A percentile compares a stretch with the other conserved stretches of the same genome.
These are phyloP conservation scores for Pangasius krempfi DNA, from an alignment of 2,797 vertebrate genomes.

Conservation along the genomic window DNA sequence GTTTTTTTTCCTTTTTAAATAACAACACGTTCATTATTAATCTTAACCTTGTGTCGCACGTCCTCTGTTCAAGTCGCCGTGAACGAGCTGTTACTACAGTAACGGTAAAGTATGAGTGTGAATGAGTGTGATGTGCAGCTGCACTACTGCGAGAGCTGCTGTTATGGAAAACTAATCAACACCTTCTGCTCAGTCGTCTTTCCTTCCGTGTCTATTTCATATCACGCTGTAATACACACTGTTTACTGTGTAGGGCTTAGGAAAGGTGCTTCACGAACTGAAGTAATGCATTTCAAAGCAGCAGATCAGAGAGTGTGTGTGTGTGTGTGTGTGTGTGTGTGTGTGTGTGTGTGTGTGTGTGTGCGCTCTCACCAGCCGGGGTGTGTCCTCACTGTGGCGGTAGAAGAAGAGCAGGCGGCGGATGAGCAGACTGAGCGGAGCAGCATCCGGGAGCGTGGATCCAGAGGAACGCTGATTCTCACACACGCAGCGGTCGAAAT, in stretches of 20 bases:
- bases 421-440: constrained; percentile 84
- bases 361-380: constrained; percentile 85
- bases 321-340: neutral
- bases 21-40: no score
- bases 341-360: neutral
- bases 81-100: no score
- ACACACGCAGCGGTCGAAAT: constrained; percentile 83
- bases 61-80: no score
- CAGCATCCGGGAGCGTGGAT: constrained; percentile 72
- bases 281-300: neutral
- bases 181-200: neutral
- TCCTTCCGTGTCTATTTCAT: neutral
- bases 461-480: constrained; percentile 77
- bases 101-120: no score
- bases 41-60: no score
- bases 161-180: no score
- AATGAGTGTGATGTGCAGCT: no score
- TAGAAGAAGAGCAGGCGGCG: constrained; percentile 97
- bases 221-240: neutral
- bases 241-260: neutral
- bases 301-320: no score
- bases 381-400: constrained; percentile 87
- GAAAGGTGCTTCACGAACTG: neutral
- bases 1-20: no score
- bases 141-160: no score